Base-by-base conservation (phyloP, 2,888 invertebrate species). In the Pristionchus arcanus region DNA sequence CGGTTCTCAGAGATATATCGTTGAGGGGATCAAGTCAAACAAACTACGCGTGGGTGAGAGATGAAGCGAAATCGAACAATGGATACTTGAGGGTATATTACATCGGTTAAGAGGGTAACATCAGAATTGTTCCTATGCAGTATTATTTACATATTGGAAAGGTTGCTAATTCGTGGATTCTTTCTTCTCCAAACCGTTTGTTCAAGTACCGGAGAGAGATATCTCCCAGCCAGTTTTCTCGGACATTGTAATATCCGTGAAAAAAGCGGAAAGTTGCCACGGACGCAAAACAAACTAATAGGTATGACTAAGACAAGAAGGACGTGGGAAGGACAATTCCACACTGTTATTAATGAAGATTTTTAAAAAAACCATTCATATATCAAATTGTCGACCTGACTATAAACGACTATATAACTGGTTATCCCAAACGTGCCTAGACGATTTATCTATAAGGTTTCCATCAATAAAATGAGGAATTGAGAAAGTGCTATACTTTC, bases 11-110 rank as follows among this genome's bases (percentile, higher is more conserved):
- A 81, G 81, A 53, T 49, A 53, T 49, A 53, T 49, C 49, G 81
- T 42, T 25, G 81, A 53, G 81, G 74, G 81, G 81, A 81, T 81
- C 81, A 81, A 81, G 81, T 49, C 81, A 81, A 81, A 81, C 81
- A 81, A 49, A 81, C 81, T 74, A 74, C 37, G 74, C 74, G 74
- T 74, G 74, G 81, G 49, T 53, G 81, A 49, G 81, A 81, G 37
- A 42, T 25, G 31, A 42, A 77, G 37, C 42, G 81, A 81, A 53
- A 49, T 81, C 49, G 81, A 81, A 49, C 81, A 81, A 81, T 49
- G 81, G 49, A 53, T 53, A 81, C 81, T 49, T 81, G 49, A 81
- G 49, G 28, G 49, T 13, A 15, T n/a, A 49, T 53, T 42, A 34
- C 49, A 49, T 21, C 42, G n/a, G 77, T 49, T 37, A 21, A 5